Conservation (phyloP, 2,113 vertebrate genomes). For the Genyomyrus donnyi region DNA sequence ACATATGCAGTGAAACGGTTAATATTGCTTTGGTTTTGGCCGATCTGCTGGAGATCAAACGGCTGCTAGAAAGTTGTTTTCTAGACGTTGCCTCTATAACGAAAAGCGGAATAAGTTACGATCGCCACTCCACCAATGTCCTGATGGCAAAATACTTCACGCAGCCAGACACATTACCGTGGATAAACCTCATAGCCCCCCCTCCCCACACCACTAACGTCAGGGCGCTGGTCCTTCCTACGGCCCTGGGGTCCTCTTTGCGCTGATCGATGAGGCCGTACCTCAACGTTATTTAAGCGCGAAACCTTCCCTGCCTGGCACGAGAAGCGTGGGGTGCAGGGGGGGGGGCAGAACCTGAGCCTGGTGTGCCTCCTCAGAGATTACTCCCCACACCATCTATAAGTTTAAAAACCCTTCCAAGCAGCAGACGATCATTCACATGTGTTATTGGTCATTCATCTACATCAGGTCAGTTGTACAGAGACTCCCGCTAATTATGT, state of each 20-base stretch:
- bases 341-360: not conserved
- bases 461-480: not conserved
- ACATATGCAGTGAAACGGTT: not conserved
- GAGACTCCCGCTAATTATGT: not conserved
- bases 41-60: not conserved
- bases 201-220: not conserved
- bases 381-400: not conserved
- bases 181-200: not conserved
- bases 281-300: not conserved
- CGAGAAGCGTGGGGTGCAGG: not conserved
- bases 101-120: not conserved
- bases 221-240: not conserved
- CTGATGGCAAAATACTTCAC: not conserved
- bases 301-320: not conserved
- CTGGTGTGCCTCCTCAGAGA: not conserved
- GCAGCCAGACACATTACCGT: not conserved
- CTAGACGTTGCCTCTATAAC: not conserved
- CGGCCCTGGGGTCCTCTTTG: not conserved
- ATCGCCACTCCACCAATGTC: not conserved
- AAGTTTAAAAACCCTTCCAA: not conserved
- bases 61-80: not conserved
- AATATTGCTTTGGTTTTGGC: not conserved
- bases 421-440: not conserved
- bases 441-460: not conserved
- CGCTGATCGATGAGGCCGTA: not conserved